Evolutionary conservation across 2,797 vertebrate genomes (phyloP).

Genomic region (Parauchenoglanis punctatus): DNA sequence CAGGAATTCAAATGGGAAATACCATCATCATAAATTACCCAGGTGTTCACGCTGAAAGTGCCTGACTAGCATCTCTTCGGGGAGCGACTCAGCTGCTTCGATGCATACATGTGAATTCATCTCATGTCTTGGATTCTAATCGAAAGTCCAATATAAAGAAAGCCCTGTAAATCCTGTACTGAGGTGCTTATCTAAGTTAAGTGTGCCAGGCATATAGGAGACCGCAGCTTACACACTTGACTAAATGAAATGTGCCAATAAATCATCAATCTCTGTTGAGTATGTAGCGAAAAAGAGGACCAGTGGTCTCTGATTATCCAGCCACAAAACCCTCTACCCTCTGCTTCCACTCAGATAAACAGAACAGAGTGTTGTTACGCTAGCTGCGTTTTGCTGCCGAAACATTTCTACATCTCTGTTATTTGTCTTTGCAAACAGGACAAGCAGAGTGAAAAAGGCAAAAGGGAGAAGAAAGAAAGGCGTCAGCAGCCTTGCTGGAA

Average conservation of each 20-base stretch:
- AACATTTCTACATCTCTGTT: conserved; percentile 32
- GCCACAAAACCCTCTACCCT: background rate
- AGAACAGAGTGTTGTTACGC: conserved; percentile 16
- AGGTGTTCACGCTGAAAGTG: conserved; percentile 48
- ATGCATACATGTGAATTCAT: conserved; percentile 55
- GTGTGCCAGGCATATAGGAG: conserved; percentile 29
- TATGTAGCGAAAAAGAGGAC: conserved; percentile 19
- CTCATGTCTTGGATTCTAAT: conserved; percentile 52
- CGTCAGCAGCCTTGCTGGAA: conserved; percentile 50
- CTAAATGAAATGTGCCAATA: conserved; percentile 59
- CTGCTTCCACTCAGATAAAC: background rate
- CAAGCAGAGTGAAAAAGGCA: conserved; percentile 31
- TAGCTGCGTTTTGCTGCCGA: conserved; percentile 27
- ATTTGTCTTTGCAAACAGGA: conserved; percentile 35
- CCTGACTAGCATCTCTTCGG: conserved; percentile 52
- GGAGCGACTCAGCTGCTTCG: conserved; percentile 31
- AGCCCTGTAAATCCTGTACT: conserved; percentile 55
- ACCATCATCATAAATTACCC: conserved; percentile 56
- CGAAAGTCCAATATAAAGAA: conserved; percentile 58
- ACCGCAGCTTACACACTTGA: conserved; percentile 39
- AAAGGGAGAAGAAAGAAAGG: conserved; percentile 30
- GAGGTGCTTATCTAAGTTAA: conserved; percentile 39
- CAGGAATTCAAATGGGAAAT: conserved; percentile 43
- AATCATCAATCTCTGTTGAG: conserved; percentile 53
- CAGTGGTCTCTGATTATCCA: conserved; percentile 24